Base-by-base conservation (phyloP, 2,888 invertebrate species). In the Griposia aprilina region DNA sequence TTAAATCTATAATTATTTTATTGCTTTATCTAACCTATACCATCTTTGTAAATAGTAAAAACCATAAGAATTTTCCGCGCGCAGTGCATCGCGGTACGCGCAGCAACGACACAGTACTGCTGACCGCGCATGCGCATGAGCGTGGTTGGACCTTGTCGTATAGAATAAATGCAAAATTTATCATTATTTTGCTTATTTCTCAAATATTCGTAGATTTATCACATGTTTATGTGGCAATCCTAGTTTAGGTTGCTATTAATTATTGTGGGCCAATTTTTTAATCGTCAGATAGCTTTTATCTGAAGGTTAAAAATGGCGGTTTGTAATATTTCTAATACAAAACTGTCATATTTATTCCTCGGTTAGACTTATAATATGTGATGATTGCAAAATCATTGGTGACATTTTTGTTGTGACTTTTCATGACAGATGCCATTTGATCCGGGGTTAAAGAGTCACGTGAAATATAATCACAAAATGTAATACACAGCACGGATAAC, bases 131-230 rank as follows among this genome's bases (percentile, higher is more conserved):
- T 8, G 13, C 17, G 50, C 41, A 41, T 41, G 41, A 1, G 11
- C 65, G 50, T 8, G 45, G 41, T 60, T 83, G 84, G 86, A 86
- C 87, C 78, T 60, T 72, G 81, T 73, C 76, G 45, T 74, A 48
- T 76, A 87, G 76, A 83, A 81, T 87, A 85, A 86, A 87, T 84
- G 80, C 88, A 81, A 80, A 86, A 88, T 78, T 72, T 82, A 71
- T 85, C 72, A 80, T 78, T 78, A 88, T 87, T 86, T 87, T 84
- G 88, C 88, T 82, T 78, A 66, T 70, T 85, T 73, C 73, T 78
- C 76, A 75, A 82, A 67, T 85, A 79, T 79, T 82, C 78, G 81
- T 78, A 83, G 81, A 67, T 73, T 71, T 86, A 85, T 86, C 81
- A 86, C 84, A 81, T 67, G 67, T 17, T 63, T 74, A 73, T 78